Evolutionary conservation across 2,113 vertebrate species (phyloP).

Genomic region (Cyanoramphus novaezelandiae): DNA sequence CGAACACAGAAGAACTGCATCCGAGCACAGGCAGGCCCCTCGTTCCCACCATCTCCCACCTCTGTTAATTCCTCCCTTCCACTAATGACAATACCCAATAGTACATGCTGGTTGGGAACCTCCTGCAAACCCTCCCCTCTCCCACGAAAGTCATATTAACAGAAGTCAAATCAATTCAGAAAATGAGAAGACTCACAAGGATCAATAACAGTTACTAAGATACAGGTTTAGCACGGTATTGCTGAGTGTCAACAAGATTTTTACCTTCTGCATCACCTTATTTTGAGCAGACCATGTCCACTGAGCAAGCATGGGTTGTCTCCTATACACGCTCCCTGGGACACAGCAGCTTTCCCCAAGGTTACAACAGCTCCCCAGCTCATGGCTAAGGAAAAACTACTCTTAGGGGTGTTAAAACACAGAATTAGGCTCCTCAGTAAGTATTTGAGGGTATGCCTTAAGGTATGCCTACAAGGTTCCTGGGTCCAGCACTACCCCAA

Average conservation of each 20-base stretch:
- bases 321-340: not conserved
- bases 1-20: not conserved
- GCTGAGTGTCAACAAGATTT: not conserved
- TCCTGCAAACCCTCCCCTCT: not conserved
- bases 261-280: not conserved
- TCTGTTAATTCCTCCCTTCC: not conserved
- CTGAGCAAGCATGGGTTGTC: fast-evolving
- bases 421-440: not conserved
- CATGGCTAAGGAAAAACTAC: not conserved
- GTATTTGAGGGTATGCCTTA: not conserved
- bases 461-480: not conserved
- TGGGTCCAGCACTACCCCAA: not conserved
- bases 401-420: not conserved
- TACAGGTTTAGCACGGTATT: not conserved
- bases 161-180: not conserved
- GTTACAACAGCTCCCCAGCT: not conserved
- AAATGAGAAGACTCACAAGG: not conserved
- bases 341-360: not conserved
- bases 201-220: not conserved
- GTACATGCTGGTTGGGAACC: not conserved
- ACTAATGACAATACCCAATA: not conserved
- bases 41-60: not conserved
- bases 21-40: not conserved
- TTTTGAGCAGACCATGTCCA: not conserved
- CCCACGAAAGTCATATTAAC: not conserved